A percentile compares a stretch with the other conserved stretches of the same genome.
These are phyloP conservation scores for Neosilurus mollespiculum DNA, from an alignment of 2,797 vertebrate species.

Conservation along the genomic window DNA sequence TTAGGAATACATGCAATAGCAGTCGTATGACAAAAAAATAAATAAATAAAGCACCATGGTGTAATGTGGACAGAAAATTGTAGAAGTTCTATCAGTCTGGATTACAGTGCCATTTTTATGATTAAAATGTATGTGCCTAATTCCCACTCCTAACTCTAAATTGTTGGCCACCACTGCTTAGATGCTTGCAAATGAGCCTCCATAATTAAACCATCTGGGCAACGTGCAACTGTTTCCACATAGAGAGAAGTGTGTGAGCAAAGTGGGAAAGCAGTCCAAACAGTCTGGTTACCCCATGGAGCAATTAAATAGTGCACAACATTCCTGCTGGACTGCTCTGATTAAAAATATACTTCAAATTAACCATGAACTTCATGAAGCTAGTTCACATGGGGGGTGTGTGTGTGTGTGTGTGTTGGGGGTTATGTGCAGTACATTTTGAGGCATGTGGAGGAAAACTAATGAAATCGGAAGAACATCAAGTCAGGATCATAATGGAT, in stretches of 20 bases:
- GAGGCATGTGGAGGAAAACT: background rate
- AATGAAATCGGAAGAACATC: background rate
- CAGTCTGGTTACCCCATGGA: conserved; percentile 22
- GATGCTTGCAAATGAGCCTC: conserved; percentile 38
- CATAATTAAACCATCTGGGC: conserved; percentile 45
- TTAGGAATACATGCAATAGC: background rate
- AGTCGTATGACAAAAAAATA: background rate
- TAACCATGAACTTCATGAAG: background rate
- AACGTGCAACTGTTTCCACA: conserved; percentile 37
- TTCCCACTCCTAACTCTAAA: background rate
- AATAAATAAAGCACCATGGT: background rate
- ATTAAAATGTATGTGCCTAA: background rate
- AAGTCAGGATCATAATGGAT: conserved; percentile 13
- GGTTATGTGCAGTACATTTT: background rate
- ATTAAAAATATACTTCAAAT: background rate
- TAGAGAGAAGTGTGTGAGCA: conserved; percentile 1
- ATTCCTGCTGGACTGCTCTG: background rate
- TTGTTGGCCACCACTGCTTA: background rate
- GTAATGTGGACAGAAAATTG: background rate
- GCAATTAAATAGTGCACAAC: conserved; percentile 41
- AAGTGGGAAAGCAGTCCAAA: conserved; percentile 33
- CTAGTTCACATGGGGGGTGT: too few species aligned
- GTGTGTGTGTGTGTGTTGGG: too few species aligned
- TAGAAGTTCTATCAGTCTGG: background rate
- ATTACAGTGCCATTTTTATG: background rate